Evolutionary conservation across 2,113 vertebrate species (phyloP).

Genomic region (Oxyura jamaicensis): DNA sequence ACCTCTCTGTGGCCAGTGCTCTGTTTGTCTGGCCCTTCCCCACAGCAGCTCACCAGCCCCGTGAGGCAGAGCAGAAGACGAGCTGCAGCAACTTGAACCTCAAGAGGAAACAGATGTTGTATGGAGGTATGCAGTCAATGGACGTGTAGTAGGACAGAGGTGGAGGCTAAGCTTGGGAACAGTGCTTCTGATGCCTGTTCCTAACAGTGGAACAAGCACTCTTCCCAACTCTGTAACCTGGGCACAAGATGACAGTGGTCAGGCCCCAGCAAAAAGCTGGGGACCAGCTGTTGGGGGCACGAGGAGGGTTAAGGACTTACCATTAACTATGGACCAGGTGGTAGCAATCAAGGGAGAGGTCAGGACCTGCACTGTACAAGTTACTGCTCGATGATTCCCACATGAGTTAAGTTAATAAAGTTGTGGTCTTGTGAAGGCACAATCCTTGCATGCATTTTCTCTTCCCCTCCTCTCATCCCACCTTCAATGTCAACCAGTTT

Average conservation of each 20-base stretch:
- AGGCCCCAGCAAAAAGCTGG: background rate
- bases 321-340: constrained; percentile 18
- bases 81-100: background rate
- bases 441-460: background rate
- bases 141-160: background rate
- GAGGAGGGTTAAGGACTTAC: background rate
- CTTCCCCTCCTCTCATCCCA: background rate
- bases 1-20: background rate
- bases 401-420: constrained; percentile 41
- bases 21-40: background rate
- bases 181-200: background rate
- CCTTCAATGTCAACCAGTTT: background rate
- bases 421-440: background rate
- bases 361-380: constrained; percentile 44
- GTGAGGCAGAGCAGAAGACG: background rate
- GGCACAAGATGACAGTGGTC: background rate
- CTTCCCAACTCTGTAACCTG: background rate
- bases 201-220: background rate
- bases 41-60: background rate
- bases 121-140: background rate
- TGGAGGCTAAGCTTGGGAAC: background rate
- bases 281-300: background rate
- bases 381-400: constrained; percentile 51
- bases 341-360: constrained; percentile 25
- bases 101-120: background rate